Evolutionary conservation across 2,797 vertebrate species (phyloP).

Genomic region (Phataginus tricuspis): DNA sequence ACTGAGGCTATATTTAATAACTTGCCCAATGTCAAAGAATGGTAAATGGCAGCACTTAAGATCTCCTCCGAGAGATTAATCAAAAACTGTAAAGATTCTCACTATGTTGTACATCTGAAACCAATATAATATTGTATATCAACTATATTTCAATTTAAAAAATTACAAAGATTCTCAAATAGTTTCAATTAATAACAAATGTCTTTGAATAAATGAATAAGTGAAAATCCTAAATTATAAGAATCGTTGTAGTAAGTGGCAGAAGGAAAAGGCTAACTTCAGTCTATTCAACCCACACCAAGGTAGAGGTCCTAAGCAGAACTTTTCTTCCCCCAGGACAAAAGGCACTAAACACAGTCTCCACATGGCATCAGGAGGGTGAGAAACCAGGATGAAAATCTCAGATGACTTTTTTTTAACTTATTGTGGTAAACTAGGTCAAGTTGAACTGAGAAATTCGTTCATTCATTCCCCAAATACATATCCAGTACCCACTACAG

Average conservation of each 20-base stretch:
- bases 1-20: constrained; percentile 49
- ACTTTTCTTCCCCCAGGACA: background rate
- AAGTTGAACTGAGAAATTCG: background rate
- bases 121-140: too few relatives aligned
- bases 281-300: background rate
- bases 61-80: background rate
- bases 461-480: background rate
- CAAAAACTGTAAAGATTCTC: background rate
- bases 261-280: background rate
- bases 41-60: background rate
- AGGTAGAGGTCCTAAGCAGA: background rate
- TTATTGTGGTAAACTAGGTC: background rate
- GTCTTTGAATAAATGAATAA: constrained; percentile 22
- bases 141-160: too few relatives aligned
- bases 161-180: background rate
- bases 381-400: background rate
- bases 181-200: background rate
- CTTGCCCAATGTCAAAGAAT: background rate
- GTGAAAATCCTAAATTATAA: background rate
- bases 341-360: background rate
- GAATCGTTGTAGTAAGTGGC: background rate
- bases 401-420: background rate
- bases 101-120: background rate
- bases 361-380: background rate
- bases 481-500: background rate